A percentile compares a stretch with the other conserved stretches of the same genome.
These are phyloP conservation scores for Chondrilla cf. caribensis DNA, from an alignment of 37 sponge, comb jelly and placozoan genomes.

Conservation along the genomic window DNA sequence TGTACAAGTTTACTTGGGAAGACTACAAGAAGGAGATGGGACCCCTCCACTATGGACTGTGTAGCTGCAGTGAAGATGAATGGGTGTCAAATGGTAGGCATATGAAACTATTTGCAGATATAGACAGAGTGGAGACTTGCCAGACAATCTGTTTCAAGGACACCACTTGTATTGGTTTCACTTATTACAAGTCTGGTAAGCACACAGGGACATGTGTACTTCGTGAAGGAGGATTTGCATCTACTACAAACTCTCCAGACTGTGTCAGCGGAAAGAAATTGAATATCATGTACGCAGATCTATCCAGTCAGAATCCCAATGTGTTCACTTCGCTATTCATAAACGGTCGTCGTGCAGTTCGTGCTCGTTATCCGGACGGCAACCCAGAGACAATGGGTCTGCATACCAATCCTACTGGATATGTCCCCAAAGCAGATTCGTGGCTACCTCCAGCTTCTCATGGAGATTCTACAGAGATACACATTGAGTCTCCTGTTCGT, in stretches of 20 bases:
- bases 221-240: not conserved
- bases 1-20: constrained; percentile 38
- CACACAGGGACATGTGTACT: not conserved
- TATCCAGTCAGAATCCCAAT: constrained; percentile 13
- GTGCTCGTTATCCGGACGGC: constrained; percentile 76
- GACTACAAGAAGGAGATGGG: constrained; percentile 3
- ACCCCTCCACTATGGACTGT: not conserved
- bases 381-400: constrained; percentile 68
- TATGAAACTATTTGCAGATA: not conserved
- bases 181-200: not conserved
- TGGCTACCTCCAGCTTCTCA: constrained; percentile 18
- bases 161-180: not conserved
- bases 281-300: not conserved
- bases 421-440: not conserved
- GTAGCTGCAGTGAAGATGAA: constrained; percentile 1
- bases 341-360: constrained; percentile 42
- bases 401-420: constrained; percentile 8
- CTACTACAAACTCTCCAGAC: not conserved
- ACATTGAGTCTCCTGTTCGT: constrained; percentile 21
- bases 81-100: not conserved
- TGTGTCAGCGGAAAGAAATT: constrained; percentile 16
- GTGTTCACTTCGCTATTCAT: constrained; percentile 43
- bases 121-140: not conserved
- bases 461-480: constrained; percentile 4
- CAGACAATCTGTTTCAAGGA: not conserved